phyloP scores from a whole-genome alignment of 30 jellyfish, hydroid and myxozoan genomes.

The Sanderia malayensis region DNA sequence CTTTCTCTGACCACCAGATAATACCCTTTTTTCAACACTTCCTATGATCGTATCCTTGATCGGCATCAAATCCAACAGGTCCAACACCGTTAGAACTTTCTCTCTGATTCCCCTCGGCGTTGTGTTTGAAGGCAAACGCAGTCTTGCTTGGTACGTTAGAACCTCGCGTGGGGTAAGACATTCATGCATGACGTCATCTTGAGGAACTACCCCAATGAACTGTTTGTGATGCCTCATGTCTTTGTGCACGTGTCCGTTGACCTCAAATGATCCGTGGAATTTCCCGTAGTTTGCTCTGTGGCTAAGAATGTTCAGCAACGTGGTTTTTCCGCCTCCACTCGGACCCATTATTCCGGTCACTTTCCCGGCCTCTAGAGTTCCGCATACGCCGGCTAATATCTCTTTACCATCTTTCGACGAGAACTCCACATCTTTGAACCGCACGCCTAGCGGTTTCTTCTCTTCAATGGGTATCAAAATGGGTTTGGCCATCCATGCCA shows the following conservation, averaged over 20 bases:
- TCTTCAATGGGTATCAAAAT: not conserved
- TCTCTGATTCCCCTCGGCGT: not conserved
- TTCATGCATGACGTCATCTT: slow-evolving; percentile 36
- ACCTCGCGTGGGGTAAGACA: slow-evolving; percentile 21
- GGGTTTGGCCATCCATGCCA: not conserved
- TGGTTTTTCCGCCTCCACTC: slow-evolving; percentile 23
- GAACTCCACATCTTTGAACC: not conserved
- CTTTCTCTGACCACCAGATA: slow-evolving; percentile 47
- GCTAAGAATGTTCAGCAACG: slow-evolving; percentile 7
- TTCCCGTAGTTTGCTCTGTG: not conserved
- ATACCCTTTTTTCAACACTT: not conserved
- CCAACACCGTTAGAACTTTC: not conserved
- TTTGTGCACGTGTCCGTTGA: not conserved
- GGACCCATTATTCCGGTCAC: slow-evolving; percentile 16
- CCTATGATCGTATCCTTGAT: slow-evolving; percentile 13
- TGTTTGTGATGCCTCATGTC: not conserved
- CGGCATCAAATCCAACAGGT: not conserved
- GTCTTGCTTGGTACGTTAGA: slow-evolving; percentile 32
- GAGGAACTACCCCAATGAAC: slow-evolving; percentile 11
- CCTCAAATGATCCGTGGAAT: not conserved
- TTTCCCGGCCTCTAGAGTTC: not conserved
- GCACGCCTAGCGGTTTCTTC: not conserved
- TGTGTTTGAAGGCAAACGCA: not conserved
- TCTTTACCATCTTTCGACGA: not conserved
- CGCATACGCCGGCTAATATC: not conserved